Evolutionary conservation across 2,888 invertebrate genomes (phyloP).

Genomic region (Agapostemon virescens): DNA sequence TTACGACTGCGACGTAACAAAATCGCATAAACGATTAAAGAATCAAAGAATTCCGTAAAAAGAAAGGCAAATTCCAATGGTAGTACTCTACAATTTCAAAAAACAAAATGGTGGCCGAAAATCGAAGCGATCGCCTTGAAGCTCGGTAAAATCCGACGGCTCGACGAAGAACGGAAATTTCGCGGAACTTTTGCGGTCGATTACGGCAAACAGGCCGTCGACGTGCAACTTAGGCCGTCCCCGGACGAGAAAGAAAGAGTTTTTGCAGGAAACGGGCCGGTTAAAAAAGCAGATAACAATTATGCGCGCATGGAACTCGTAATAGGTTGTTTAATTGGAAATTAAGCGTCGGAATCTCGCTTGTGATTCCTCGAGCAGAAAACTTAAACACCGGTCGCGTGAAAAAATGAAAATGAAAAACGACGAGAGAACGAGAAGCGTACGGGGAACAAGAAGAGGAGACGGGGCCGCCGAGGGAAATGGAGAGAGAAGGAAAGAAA

Average conservation of each 20-base stretch:
- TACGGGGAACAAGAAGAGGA: not conserved
- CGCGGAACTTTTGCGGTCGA: not conserved
- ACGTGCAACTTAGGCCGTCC: not conserved
- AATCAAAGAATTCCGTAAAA: too few relatives aligned
- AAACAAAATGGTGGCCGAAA: not conserved
- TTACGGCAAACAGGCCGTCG: not conserved
- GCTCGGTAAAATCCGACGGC: not conserved
- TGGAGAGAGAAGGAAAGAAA: not conserved
- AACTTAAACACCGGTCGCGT: constrained; percentile 1
- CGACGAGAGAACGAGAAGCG: not conserved
- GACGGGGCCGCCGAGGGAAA: not conserved
- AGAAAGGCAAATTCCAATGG: too few relatives aligned
- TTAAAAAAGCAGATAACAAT: constrained; percentile 1
- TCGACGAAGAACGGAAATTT: not conserved
- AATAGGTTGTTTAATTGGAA: constrained; percentile 11
- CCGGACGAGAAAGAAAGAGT: not conserved
- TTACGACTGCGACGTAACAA: not conserved
- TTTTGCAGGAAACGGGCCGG: constrained; percentile 8
- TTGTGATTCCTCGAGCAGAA: constrained; percentile 7
- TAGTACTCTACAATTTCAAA: too few relatives aligned
- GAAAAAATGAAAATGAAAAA: not conserved
- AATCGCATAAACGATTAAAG: too few relatives aligned
- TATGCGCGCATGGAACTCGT: not conserved
- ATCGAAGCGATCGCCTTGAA: too few relatives aligned
- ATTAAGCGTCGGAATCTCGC: constrained; percentile 14